A percentile compares a stretch with the other conserved stretches of the same genome.
Evolutionary conservation across 37 sponge, comb jelly and placozoan species (phyloP).

Genomic region (Beroe ovata): DNA sequence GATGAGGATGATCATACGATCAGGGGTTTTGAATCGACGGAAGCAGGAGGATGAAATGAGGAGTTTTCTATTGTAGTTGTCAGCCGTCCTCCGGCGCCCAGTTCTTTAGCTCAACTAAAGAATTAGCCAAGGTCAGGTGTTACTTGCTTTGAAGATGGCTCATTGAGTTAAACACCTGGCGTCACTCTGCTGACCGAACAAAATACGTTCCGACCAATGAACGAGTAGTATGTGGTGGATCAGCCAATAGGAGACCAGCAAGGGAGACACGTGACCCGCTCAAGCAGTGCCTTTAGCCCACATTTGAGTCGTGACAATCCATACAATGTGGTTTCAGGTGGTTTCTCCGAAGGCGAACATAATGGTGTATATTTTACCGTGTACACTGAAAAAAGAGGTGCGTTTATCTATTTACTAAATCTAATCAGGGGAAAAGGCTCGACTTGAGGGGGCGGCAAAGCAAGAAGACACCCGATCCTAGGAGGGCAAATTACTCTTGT

Average conservation of each 20-base stretch:
- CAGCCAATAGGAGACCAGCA: constrained; percentile 18
- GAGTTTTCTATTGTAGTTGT: background rate
- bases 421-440: too few species aligned
- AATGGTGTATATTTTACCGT: too few species aligned
- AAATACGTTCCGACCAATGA: background rate
- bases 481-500: background rate
- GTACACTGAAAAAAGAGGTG: too few species aligned
- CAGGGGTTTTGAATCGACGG: background rate
- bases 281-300: constrained; percentile 47
- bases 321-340: background rate
- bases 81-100: background rate
- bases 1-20: background rate
- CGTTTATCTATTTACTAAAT: too few species aligned
- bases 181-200: background rate
- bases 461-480: background rate
- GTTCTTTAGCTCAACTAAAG: background rate
- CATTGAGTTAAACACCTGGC: constrained; percentile 65
- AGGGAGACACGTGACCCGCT: background rate
- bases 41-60: constrained; percentile 1
- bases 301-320: background rate
- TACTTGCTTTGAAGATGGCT: constrained; percentile 67
- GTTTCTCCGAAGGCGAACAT: too few species aligned
- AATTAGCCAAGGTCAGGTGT: constrained; percentile 64
- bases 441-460: too few species aligned
- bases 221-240: background rate